Conservation (phyloP, 1,140 invertebrate genomes). For the Drosophila orena region DNA sequence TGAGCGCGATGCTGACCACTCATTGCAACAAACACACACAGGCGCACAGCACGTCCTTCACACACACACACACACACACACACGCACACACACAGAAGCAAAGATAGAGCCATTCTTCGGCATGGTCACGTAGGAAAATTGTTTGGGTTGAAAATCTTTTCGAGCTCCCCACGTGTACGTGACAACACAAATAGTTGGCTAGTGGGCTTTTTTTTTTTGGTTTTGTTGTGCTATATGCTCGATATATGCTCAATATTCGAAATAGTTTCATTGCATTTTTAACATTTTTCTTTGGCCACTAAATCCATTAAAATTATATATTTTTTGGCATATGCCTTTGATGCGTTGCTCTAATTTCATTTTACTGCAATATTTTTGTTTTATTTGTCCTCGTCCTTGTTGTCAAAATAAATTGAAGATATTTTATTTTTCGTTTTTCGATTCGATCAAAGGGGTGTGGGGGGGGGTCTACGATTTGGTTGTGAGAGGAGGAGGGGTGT, state of each 20-base stretch:
- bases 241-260: constrained; percentile 36
- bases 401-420: constrained; percentile 81
- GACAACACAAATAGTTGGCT: constrained; percentile 74
- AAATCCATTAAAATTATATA: constrained; percentile 81
- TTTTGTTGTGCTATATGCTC: constrained; percentile 11
- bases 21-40: constrained; percentile 11
- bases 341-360: constrained; percentile 76
- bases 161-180: constrained; percentile 59
- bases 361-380: constrained; percentile 47
- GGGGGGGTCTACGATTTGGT: background rate
- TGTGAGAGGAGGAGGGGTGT: background rate
- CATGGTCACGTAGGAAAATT: constrained; percentile 74
- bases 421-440: constrained; percentile 66
- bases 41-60: constrained; percentile 11
- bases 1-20: constrained; percentile 58
- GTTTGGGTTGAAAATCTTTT: constrained; percentile 74
- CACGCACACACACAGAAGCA: constrained; percentile 1
- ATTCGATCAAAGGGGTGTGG: constrained; percentile 28
- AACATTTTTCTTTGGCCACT: constrained; percentile 75
- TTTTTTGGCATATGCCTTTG: constrained; percentile 75
- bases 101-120: constrained; percentile 28
- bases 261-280: constrained; percentile 68
- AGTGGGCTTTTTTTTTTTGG: constrained; percentile 14
- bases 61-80: constrained; percentile 13
- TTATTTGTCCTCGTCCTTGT: constrained; percentile 46